Evolutionary conservation across 2,113 vertebrate genomes (phyloP), one percentile per base, ranked within the genome.

Genomic region (Macquaria ambigua): DNA sequence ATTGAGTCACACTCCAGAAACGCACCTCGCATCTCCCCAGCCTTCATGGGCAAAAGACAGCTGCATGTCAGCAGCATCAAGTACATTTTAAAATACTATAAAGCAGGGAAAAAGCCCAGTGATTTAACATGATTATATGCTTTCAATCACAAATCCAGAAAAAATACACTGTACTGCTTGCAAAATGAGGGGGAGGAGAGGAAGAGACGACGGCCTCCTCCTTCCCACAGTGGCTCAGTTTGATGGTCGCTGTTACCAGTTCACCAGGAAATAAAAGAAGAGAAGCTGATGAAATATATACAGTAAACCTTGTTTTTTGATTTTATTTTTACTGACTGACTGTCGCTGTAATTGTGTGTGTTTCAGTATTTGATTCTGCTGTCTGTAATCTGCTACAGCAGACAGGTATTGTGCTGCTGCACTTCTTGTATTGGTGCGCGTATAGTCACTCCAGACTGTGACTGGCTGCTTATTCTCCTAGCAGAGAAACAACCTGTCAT

Each of bases 401-500:
- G 23, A 56, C 3, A 4, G 4, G 10, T 20, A 14, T 14, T 18
- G 6, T 18, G 58, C 25, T 28, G 58, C 7, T 31, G 12, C 58
- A 59, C 6, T 59, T 58, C 23, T 58, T 59, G 25, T 14, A 7
- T 31, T 31, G 25, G 25, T 15, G 25, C 14, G 8, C 1, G 25
- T 31, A 16, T 0, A 62, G 59, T 34, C 59, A 31, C 1, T 34
- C 15, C 14, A 18, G 61, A 21, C 8, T 62, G 59, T 20, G 59
- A 63, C 10, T 63, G 31, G 31, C 31, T 37, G 4, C 31, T 62
- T 61, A 50, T 72, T 43, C 10, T 20, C n/a, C 31, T 2, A n/a
- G n/a, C 41, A 61, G 80, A 68, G 39, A 77, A 83, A 74, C 58
- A 72, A 68, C 6, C 64, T 53, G 86, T 82, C 86, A 79, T 72